phyloP scores from a whole-genome alignment of 2,113 vertebrate genomes.

The Ceyx cyanopectus region DNA sequence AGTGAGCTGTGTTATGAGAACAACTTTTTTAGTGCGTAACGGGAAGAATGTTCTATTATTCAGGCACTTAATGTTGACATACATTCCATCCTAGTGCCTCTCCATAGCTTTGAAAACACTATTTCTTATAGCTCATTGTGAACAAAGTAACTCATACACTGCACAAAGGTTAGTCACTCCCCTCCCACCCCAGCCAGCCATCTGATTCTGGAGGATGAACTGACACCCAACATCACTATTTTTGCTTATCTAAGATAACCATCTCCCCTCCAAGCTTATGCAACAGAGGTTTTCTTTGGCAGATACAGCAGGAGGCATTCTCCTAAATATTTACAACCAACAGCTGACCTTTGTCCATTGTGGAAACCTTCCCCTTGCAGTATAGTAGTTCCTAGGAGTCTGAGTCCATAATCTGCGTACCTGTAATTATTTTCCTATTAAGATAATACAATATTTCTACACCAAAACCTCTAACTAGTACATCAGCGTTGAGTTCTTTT shows the following conservation, averaged over 20 bases:
- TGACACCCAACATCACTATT: background rate
- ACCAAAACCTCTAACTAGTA: conserved; percentile 39
- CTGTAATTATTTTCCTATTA: conserved; percentile 55
- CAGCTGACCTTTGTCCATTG: conserved; percentile 10
- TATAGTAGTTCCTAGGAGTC: conserved; percentile 61
- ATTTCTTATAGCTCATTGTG: background rate
- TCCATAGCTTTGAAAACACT: background rate
- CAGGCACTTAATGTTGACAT: conserved; percentile 61
- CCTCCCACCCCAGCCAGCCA: background rate
- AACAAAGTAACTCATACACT: background rate
- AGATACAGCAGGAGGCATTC: conserved; percentile 45
- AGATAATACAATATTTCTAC: conserved; percentile 54
- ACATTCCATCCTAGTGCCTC: conserved; percentile 61
- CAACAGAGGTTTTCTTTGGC: conserved; percentile 61
- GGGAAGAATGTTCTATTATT: conserved; percentile 13
- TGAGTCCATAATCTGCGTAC: conserved; percentile 58
- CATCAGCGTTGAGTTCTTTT: conserved; percentile 34
- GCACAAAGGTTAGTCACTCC: background rate
- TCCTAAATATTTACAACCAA: conserved; percentile 42
- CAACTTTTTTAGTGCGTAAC: background rate
- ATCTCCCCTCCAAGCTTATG: background rate
- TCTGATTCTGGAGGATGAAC: background rate
- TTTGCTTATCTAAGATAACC: background rate
- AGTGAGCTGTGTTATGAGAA: background rate
- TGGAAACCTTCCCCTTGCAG: conserved; percentile 42